Conservation (phyloP, 2,888 invertebrate genomes). For the Mechanitis messenoides region DNA sequence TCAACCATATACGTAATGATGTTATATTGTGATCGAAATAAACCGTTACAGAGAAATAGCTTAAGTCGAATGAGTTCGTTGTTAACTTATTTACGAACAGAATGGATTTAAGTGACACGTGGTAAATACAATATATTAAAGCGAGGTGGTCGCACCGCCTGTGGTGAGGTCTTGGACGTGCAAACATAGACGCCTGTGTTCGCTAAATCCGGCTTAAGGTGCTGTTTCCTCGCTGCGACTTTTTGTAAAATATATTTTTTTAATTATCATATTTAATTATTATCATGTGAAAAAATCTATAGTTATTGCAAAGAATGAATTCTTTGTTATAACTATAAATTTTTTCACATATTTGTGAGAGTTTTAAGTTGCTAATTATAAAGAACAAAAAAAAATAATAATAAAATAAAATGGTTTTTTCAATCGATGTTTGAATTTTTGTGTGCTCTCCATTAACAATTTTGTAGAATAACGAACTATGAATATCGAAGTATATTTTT, state of each 20-base stretch:
- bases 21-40: neutral
- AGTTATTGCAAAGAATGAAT: too few species aligned
- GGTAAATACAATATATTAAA: constrained; percentile 28
- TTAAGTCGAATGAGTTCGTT: constrained; percentile 27
- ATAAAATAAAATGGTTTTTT: too few species aligned
- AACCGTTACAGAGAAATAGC: constrained; percentile 8
- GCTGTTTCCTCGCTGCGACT: constrained; percentile 24
- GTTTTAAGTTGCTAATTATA: too few species aligned
- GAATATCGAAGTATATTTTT: neutral
- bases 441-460: too few species aligned
- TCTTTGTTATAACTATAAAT: too few species aligned
- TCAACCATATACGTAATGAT: neutral
- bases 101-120: constrained; percentile 18
- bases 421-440: too few species aligned
- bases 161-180: constrained; percentile 57
- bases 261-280: too few species aligned
- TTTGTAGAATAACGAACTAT: too few species aligned
- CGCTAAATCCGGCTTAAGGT: constrained; percentile 53
- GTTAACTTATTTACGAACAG: constrained; percentile 21
- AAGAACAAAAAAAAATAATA: too few species aligned
- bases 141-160: constrained; percentile 50
- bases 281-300: too few species aligned
- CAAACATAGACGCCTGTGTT: constrained; percentile 52
- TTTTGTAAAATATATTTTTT: too few species aligned
- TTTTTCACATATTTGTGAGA: too few species aligned